A percentile compares a stretch with the other conserved stretches of the same genome.
Evolutionary conservation across 92 coral and sea anemone species (phyloP).

Genomic region (Porites divaricata): DNA sequence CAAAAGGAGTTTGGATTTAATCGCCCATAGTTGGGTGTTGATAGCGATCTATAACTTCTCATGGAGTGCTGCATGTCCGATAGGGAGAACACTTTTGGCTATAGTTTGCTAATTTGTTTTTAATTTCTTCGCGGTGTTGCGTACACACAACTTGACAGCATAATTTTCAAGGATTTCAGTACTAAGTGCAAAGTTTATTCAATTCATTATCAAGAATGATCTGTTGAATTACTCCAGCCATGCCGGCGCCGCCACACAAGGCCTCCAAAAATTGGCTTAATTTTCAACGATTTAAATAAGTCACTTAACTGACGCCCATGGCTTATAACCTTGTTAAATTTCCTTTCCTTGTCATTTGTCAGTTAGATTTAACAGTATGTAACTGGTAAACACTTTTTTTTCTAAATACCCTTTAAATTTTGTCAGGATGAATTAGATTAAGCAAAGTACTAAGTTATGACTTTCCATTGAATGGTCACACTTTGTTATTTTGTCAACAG

Average conservation of each 20-base stretch:
- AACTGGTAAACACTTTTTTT: neutral
- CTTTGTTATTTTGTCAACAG: neutral
- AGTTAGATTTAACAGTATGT: neutral
- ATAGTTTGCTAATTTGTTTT: constrained; percentile 17
- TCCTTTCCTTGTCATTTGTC: constrained; percentile 19
- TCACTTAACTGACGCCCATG: constrained; percentile 35
- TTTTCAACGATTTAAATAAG: constrained; percentile 33
- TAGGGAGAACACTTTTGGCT: neutral
- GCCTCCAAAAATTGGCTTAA: constrained; percentile 47
- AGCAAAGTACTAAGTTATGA: neutral
- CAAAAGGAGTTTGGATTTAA: constrained; percentile 46
- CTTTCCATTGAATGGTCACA: neutral
- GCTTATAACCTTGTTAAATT: constrained; percentile 38
- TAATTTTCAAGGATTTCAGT: neutral
- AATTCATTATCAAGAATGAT: constrained; percentile 72
- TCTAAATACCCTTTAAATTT: neutral
- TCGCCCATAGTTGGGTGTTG: constrained; percentile 22
- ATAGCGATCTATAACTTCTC: constrained; percentile 35
- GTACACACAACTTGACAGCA: neutral
- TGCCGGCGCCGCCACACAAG: constrained; percentile 70
- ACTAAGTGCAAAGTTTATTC: constrained; percentile 49
- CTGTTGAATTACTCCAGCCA: constrained; percentile 60
- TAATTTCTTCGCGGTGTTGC: constrained; percentile 6
- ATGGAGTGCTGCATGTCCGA: neutral
- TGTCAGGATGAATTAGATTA: neutral